Evolutionary conservation across 1,140 invertebrate genomes (phyloP).

Genomic region (Microplitis demolitor): DNA sequence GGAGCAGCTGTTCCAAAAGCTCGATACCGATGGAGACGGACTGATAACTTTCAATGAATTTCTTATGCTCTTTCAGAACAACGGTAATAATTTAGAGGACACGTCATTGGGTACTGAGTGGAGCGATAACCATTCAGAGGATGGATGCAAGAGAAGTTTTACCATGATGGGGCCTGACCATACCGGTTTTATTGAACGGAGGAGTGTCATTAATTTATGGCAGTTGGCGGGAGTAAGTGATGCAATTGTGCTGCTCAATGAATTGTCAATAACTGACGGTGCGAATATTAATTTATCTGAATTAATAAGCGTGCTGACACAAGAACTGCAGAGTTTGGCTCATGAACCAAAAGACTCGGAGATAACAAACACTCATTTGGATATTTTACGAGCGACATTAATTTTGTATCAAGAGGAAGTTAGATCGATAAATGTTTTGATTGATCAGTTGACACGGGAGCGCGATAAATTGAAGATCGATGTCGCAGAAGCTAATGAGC

Average conservation of each 20-base stretch:
- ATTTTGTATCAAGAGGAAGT: constrained; percentile 68
- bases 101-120: constrained; percentile 37
- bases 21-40: constrained; percentile 70
- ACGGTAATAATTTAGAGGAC: constrained; percentile 50
- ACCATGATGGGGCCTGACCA: constrained; percentile 39
- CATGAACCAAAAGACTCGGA: constrained; percentile 53
- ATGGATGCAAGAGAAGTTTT: constrained; percentile 38
- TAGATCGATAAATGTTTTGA: constrained; percentile 59
- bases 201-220: constrained; percentile 72
- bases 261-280: constrained; percentile 70
- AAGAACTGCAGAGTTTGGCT: constrained; percentile 69
- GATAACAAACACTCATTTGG: constrained; percentile 57
- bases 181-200: constrained; percentile 51
- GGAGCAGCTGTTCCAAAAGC: constrained; percentile 70
- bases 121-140: constrained; percentile 36
- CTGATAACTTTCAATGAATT: constrained; percentile 73
- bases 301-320: constrained; percentile 74
- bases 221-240: constrained; percentile 71
- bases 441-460: constrained; percentile 72
- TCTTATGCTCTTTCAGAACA: constrained; percentile 66
- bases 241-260: constrained; percentile 67
- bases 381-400: constrained; percentile 64
- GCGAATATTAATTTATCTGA: constrained; percentile 70
- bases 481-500: constrained; percentile 78
- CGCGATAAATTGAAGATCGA: constrained; percentile 78